These are phyloP conservation scores for Pachycephus smyrnensis DNA, from an alignment of 2,888 invertebrate genomes.

Conservation along the genomic window DNA sequence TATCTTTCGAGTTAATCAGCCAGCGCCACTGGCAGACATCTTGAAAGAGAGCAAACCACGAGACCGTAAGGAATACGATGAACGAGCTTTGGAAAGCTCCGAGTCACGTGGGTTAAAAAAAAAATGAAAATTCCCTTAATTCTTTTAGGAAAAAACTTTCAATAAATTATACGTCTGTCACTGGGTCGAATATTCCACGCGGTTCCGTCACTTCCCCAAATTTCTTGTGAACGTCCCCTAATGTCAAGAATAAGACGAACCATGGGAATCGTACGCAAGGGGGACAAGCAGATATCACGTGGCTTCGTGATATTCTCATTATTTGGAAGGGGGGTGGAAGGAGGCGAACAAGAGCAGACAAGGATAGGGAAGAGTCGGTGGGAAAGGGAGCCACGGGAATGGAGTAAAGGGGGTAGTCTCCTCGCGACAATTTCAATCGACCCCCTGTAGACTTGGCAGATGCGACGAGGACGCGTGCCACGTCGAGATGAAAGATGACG, in stretches of 20 bases:
- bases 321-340: constrained; percentile 11
- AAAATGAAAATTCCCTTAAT: background rate
- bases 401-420: constrained; percentile 17
- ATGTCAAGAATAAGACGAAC: background rate
- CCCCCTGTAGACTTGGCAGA: constrained; percentile 59
- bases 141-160: background rate
- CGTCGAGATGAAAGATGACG: constrained; percentile 62
- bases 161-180: background rate
- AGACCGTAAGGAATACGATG: background rate
- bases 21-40: constrained; percentile 57
- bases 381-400: background rate
- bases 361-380: background rate
- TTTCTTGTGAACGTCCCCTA: background rate
- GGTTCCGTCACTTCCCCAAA: background rate
- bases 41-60: constrained; percentile 32
- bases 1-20: constrained; percentile 60
- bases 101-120: background rate
- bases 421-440: constrained; percentile 60
- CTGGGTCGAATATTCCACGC: background rate
- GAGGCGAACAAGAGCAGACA: constrained; percentile 21
- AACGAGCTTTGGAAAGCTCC: background rate
- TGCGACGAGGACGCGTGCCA: constrained; percentile 62
- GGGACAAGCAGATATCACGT: background rate
- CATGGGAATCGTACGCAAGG: background rate
- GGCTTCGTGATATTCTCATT: background rate